phyloP scores from a whole-genome alignment of 2,797 vertebrate genomes.

The Cirrhinus molitorella region DNA sequence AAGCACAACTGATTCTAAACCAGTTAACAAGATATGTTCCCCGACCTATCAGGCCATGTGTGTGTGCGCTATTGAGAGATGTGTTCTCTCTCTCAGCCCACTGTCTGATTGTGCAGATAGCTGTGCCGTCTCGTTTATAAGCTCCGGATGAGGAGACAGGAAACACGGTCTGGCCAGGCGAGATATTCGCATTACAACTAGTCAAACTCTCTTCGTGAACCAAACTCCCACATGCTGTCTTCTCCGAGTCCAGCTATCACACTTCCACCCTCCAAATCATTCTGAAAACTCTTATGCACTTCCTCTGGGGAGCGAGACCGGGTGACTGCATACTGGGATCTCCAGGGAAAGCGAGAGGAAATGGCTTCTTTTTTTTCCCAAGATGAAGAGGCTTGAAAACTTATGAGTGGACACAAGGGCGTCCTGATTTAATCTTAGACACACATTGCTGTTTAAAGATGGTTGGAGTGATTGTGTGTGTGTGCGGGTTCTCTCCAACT shows the following conservation, averaged over 20 bases:
- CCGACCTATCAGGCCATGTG: neutral
- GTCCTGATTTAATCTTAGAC: conserved; percentile 28
- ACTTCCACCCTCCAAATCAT: conserved; percentile 31
- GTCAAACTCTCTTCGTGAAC: conserved; percentile 47
- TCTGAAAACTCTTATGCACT: conserved; percentile 36
- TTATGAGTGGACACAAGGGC: conserved; percentile 32
- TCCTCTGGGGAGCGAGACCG: conserved; percentile 8
- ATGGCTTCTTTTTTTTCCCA: neutral
- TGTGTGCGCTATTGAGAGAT: conserved; percentile 29
- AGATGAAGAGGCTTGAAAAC: conserved; percentile 16
- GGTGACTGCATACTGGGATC: conserved; percentile 20
- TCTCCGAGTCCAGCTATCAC: conserved; percentile 33
- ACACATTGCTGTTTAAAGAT: neutral
- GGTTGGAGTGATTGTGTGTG: neutral
- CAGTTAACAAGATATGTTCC: conserved; percentile 19
- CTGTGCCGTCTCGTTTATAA: conserved; percentile 48
- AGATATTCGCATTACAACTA: conserved; percentile 60
- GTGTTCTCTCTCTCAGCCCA: conserved; percentile 19
- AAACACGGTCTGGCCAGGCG: conserved; percentile 45
- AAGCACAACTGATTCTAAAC: conserved; percentile 9
- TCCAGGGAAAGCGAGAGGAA: conserved; percentile 1
- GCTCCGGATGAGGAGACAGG: conserved; percentile 48
- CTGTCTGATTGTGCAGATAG: conserved; percentile 52
- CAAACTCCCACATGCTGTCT: conserved; percentile 43
- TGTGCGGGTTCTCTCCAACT: neutral